Evolutionary conservation across 2,113 vertebrate species (phyloP), one percentile per base, ranked within the genome.

Genomic region (Phocoena sinus): DNA sequence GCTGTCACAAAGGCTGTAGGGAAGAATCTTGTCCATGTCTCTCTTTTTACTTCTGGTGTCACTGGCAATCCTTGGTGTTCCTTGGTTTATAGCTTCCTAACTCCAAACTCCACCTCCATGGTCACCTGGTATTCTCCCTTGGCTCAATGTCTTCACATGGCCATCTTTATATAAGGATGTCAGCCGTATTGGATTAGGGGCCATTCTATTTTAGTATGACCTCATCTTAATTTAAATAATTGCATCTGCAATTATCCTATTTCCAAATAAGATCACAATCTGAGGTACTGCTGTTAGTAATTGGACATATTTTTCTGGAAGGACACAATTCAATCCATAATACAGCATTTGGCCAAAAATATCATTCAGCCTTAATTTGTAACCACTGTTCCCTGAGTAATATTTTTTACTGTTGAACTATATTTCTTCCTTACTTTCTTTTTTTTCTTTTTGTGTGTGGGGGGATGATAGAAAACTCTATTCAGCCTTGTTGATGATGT

Each of bases 391-490:
- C 50, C 36, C 28, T 79, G 31, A 79, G 28, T 23, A 79, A 23
- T 56, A 79, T 18, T 79, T 31, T 28, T 76, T 76, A 79, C 50
- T 56, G 18, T 56, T 79, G 31, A 56, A 56, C 31, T n/a, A 21
- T 79, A 23, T 79, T 56, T 20, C 76, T 56, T 53, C 5, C 8
- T 56, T 79, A n/a, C 31, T n/a, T 56, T 79, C 13, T 50, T 50
- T 50, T 50, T 50, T 50, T 44, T 44, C 41, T 50, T 2, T 50
- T 50, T 50, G 13, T 50, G 50, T 50, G 13, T 14, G n/a, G 25
- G 60, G 50, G 63, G 33, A 63, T 38, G 33, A 26, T 81, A 44
- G n/a, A 91, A 91, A 91, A 70, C 36, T 67, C 62, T 58, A 70
- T 41, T 79, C 6, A n/a, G 21, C 13, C 26, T 44, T 91, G 38